Evolutionary conservation across 2,888 invertebrate genomes (phyloP), one percentile per base, ranked within the genome.

Genomic region (Coenonympha glycerion): DNA sequence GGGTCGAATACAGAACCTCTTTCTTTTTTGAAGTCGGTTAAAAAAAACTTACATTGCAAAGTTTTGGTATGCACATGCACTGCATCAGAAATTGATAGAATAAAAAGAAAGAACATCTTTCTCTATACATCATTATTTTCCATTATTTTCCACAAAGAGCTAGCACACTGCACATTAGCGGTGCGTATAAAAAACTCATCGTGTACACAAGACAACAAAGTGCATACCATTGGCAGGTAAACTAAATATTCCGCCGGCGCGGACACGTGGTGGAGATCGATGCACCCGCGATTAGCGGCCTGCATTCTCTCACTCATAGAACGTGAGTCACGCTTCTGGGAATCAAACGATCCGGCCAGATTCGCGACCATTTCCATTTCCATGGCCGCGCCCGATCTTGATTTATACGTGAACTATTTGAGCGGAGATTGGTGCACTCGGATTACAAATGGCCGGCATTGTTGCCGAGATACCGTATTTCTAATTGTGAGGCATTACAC

Each of bases 281-380:
- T 60, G 61, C 49, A 56, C 56, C 56, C 55, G 55, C 55, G 63
- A 61, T 62, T 61, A 59, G 55, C 52, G 39, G 53, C 39, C 49
- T 22, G 53, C 59, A 61, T 60, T 59, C 55, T 53, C 58, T 47
- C 52, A 51, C 55, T 51, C 53, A 52, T 41, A 46, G 48, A 49
- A 30, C 55, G 50, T 58, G 58, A 58, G 46, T 58, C 58, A 58
- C 56, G 53, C 51, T 58, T 53, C 53, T 53, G 31, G 24, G 55
- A 44, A 47, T 50, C 49, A 45, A 50, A 47, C 42, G 55, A 53
- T 55, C 33, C 50, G 28, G 30, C 28, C 49, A 55, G 52, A 55
- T 55, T 55, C 52, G 55, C 55, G 42, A 49, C 42, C 46, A 42
- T 53, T 53, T 46, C 42, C 46, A 42, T 53, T 53, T 46, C 28